Base-by-base conservation (phyloP, 2,113 vertebrate species). In the Lutjanus erythropterus region DNA sequence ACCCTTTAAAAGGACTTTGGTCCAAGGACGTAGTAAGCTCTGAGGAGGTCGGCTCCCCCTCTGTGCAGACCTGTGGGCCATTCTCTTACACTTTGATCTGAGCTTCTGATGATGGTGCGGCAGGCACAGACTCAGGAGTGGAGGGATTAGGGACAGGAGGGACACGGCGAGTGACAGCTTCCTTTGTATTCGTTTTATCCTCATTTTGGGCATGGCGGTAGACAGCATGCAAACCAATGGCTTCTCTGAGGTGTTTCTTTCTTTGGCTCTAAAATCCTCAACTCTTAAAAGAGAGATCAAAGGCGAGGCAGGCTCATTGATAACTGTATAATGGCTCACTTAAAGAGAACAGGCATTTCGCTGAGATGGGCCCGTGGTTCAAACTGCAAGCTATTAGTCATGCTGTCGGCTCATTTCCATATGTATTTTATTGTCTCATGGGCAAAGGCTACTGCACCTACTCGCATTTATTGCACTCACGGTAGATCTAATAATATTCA, bases 311-410 rank as follows among this genome's bases (percentile, higher is more conserved):
- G 80, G 85, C 80, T 85, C 78, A 79, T 84, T 93, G 91, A 91
- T 88, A 93, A 91, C 84, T 81, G 71, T 81, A 90, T 92, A 92
- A 94, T 88, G 86, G 82, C 86, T 91, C 85, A 86, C 87, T 93
- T 90, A 83, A 76, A 92, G 76, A 72, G 83, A 89, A 87, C 79
- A 68, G 67, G 62, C 60, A 65, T 84, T 93, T 90, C 56, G 79
- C 79, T 80, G 81, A 85, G 85, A 91, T 83, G 77, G 73, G 75
- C 50, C 5, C 46, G 46, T 78, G 84, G 87, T 88, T 91, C 88
- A 83, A 90, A 93, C 84, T 75, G 75, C 77, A 75, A 66, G 78
- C 85, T 88, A 94, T 94, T 94, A 93, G 90, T 91, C 88, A 89
- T 86, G 75, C 84, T 77, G 85, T 83, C 71, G 58, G 75, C 90